A percentile compares a stretch with the other conserved stretches of the same genome.
phyloP scores from a whole-genome alignment of 2,113 vertebrate species.

The Tyto alba region DNA sequence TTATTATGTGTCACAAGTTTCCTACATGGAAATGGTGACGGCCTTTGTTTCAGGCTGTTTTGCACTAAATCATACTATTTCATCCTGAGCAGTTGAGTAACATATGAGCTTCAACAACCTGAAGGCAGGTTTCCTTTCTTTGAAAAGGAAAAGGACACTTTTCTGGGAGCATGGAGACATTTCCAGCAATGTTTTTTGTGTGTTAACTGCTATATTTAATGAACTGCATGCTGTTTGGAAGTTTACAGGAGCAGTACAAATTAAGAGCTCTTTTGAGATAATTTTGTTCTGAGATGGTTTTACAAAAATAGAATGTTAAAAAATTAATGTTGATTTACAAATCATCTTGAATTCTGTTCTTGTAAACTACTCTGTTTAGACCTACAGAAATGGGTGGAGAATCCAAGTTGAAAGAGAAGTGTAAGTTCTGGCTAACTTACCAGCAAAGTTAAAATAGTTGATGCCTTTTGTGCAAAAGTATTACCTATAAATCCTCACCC shows the following conservation, averaged over 20 bases:
- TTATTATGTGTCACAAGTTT: not conserved
- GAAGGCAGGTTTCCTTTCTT: not conserved
- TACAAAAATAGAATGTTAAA: not conserved
- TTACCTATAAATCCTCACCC: not conserved
- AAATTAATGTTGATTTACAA: not conserved
- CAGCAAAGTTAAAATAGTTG: not conserved
- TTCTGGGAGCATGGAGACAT: not conserved
- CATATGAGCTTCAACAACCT: not conserved
- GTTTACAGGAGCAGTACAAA: not conserved
- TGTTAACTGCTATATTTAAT: not conserved
- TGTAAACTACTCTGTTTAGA: not conserved
- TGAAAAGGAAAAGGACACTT: not conserved
- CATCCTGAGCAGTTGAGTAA: not conserved
- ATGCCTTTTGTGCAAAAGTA: not conserved
- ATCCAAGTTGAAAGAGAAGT: not conserved
- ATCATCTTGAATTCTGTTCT: not conserved
- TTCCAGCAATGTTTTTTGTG: not conserved
- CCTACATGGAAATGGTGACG: not conserved
- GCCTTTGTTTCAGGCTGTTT: not conserved
- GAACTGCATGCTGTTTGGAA: not conserved
- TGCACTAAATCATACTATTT: not conserved
- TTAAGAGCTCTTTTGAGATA: not conserved
- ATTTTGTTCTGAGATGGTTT: not conserved
- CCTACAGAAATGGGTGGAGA: rapidly evolving
- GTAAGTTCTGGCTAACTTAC: not conserved